A percentile compares a stretch with the other conserved stretches of the same genome.
Conservation (phyloP, 2,888 invertebrate genomes). For the Dinocampus coccinellae region DNA sequence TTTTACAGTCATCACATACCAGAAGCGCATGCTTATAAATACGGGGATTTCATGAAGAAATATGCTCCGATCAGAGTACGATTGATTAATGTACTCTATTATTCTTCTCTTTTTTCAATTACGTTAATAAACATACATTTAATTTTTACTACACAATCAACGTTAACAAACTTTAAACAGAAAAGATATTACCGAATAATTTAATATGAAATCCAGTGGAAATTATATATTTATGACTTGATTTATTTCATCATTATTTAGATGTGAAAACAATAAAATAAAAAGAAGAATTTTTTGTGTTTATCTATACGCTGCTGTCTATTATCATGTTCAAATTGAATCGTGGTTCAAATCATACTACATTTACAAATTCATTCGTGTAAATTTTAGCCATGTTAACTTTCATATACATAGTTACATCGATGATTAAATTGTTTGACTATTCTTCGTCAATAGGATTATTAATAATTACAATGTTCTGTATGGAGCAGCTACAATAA, state of each 20-base stretch:
- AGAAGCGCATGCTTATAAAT: conserved; percentile 21
- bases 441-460: conserved; percentile 64
- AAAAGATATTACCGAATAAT: neutral
- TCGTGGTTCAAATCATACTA: conserved; percentile 63
- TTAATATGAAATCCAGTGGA: neutral
- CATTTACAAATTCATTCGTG: conserved; percentile 62
- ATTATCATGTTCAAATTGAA: conserved; percentile 44
- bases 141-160: conserved; percentile 51
- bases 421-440: conserved; percentile 62
- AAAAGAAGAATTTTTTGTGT: conserved; percentile 39
- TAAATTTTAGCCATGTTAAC: conserved; percentile 68
- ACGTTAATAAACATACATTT: conserved; percentile 53
- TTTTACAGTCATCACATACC: neutral
- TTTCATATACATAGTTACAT: conserved; percentile 66
- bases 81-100: conserved; percentile 53
- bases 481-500: conserved; percentile 55
- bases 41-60: conserved; percentile 40
- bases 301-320: conserved; percentile 47
- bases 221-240: conserved; percentile 5
- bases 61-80: conserved; percentile 52
- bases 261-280: conserved; percentile 10
- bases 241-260: conserved; percentile 19
- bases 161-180: neutral
- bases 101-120: conserved; percentile 56
- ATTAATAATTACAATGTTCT: conserved; percentile 56